Evolutionary conservation across 2,113 vertebrate species (phyloP).

Genomic region (Verasper variegatus): DNA sequence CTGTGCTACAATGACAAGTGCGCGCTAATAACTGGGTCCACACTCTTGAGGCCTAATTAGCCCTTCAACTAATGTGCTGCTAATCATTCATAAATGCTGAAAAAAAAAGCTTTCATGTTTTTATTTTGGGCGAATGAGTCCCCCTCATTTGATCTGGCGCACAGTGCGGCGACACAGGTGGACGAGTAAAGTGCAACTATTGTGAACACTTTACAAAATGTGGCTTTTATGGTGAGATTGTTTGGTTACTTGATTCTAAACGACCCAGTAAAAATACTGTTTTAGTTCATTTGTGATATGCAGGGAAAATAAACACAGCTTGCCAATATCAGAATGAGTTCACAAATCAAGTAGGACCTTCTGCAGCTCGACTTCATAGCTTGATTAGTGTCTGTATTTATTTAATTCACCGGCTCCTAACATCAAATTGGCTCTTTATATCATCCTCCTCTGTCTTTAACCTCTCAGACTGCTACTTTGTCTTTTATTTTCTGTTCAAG

Average conservation of each 20-base stretch:
- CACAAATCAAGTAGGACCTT: neutral
- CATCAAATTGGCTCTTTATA: neutral
- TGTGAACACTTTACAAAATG: neutral
- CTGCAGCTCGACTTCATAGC: neutral
- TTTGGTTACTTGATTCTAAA: neutral
- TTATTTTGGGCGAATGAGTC: conserved; percentile 38
- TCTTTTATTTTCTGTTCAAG: neutral
- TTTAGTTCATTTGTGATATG: neutral
- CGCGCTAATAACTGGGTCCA: conserved; percentile 54
- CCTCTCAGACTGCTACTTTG: neutral
- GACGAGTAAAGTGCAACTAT: neutral
- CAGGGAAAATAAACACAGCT: neutral
- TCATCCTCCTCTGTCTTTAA: neutral
- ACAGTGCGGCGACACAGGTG: neutral
- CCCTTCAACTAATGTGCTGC: conserved; percentile 53
- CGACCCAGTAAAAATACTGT: neutral
- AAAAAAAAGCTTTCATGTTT: conserved; percentile 48
- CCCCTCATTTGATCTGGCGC: conserved; percentile 8
- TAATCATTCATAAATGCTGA: conserved; percentile 66
- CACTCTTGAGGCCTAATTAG: conserved; percentile 69
- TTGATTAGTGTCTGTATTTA: neutral
- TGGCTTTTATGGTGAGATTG: neutral
- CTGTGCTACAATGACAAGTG: conserved; percentile 41
- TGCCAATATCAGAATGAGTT: neutral
- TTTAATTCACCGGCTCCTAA: neutral